phyloP scores from a whole-genome alignment of 2,113 vertebrate genomes.

The Melanocharis versteri region DNA sequence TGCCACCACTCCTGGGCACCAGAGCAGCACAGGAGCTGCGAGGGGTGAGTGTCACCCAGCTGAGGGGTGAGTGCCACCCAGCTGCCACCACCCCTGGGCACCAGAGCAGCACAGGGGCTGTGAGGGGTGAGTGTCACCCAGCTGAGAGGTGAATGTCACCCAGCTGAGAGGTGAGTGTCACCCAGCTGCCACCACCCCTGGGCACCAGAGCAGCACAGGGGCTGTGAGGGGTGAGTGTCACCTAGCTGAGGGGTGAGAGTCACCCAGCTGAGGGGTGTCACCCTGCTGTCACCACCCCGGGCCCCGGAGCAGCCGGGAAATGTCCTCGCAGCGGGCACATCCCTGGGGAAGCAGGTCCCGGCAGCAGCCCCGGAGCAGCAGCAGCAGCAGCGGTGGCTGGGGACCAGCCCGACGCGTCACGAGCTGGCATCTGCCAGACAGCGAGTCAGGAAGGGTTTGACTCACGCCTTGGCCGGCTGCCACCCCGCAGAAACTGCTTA shows the following conservation, averaged over 20 bases:
- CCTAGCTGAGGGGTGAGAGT: accelerated
- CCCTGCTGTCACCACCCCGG: neutral
- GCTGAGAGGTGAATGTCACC: no score
- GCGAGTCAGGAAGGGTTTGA: slow-evolving; percentile 35
- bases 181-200: neutral
- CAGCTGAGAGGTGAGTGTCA: neutral
- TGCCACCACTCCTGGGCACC: neutral
- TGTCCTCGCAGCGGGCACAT: accelerated
- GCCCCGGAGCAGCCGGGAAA: neutral
- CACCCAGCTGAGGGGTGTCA: no score
- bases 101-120: neutral
- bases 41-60: no score
- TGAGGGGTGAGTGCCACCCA: no score
- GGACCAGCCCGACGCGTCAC: slow-evolving; percentile 2
- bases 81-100: neutral
- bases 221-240: no score
- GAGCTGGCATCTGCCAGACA: slow-evolving; percentile 53
- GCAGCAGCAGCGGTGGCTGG: neutral
- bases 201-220: neutral
- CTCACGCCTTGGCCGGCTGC: slow-evolving; percentile 62
- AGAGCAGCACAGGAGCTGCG: neutral
- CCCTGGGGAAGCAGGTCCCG: neutral
- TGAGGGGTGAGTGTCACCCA: no score
- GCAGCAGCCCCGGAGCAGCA: neutral
- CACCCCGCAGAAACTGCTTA: slow-evolving; percentile 63